Evolutionary conservation across 2,797 vertebrate genomes (phyloP).

Genomic region (Anabas testudineus): DNA sequence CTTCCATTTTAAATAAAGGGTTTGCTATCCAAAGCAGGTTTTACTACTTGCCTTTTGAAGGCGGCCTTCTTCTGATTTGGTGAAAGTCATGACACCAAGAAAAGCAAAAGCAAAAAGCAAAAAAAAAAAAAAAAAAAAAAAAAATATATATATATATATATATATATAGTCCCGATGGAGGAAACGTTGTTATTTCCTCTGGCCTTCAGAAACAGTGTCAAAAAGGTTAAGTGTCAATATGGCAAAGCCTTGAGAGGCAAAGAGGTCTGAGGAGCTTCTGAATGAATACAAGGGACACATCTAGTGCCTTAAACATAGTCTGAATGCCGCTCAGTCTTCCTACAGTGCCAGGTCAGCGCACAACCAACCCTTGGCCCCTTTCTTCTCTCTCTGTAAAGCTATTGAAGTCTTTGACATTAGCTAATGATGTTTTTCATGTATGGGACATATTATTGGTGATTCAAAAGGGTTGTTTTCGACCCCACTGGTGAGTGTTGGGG

Average conservation of each 20-base stretch:
- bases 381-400: slow-evolving; percentile 79
- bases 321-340: slow-evolving; percentile 74
- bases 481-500: slow-evolving; percentile 55
- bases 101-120: slow-evolving; percentile 42
- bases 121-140: slow-evolving; percentile 57
- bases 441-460: slow-evolving; percentile 65
- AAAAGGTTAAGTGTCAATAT: slow-evolving; percentile 87
- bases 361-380: slow-evolving; percentile 65
- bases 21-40: slow-evolving; percentile 84
- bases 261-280: slow-evolving; percentile 86
- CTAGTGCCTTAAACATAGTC: slow-evolving; percentile 71
- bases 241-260: slow-evolving; percentile 86
- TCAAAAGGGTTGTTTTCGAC: slow-evolving; percentile 50
- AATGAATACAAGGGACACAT: slow-evolving; percentile 79
- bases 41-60: slow-evolving; percentile 85
- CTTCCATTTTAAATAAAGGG: slow-evolving; percentile 88
- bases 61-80: slow-evolving; percentile 83
- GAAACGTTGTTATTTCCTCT: slow-evolving; percentile 68
- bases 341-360: slow-evolving; percentile 74
- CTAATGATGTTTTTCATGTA: slow-evolving; percentile 76
- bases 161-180: slow-evolving; percentile 67
- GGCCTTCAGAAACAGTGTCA: slow-evolving; percentile 78
- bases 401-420: slow-evolving; percentile 84
- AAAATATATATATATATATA: too few relatives aligned
- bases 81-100: slow-evolving; percentile 75